phyloP scores from a whole-genome alignment of 2,797 vertebrate genomes.

The Coreius guichenoti region DNA sequence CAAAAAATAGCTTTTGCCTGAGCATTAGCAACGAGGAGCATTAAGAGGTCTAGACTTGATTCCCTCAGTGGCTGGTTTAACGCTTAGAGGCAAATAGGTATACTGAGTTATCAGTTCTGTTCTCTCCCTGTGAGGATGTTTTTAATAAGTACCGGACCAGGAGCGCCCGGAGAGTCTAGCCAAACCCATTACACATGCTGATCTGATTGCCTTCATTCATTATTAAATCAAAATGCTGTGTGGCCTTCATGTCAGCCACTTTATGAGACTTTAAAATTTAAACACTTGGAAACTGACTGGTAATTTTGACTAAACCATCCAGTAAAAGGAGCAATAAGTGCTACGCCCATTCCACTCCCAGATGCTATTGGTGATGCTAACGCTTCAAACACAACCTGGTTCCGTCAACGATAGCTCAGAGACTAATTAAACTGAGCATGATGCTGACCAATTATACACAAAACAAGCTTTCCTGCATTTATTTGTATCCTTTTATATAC shows the following conservation, averaged over 20 bases:
- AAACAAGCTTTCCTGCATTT: constrained; percentile 20
- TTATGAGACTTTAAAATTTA: constrained; percentile 82
- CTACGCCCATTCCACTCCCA: constrained; percentile 19
- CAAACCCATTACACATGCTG: constrained; percentile 76
- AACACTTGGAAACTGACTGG: constrained; percentile 75
- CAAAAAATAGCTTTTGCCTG: constrained; percentile 7
- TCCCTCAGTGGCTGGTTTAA: constrained; percentile 16
- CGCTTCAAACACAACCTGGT: constrained; percentile 15
- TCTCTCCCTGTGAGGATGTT: constrained; percentile 56
- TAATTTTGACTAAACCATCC: constrained; percentile 69
- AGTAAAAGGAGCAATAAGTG: constrained; percentile 19
- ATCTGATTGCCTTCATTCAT: constrained; percentile 78
- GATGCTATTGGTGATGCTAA: constrained; percentile 31
- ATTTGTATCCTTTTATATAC: too few species aligned
- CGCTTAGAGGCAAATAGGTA: constrained; percentile 7
- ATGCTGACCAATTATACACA: constrained; percentile 42
- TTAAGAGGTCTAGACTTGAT: constrained; percentile 2
- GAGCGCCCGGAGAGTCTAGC: constrained; percentile 60
- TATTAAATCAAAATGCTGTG: constrained; percentile 76
- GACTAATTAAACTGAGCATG: constrained; percentile 43
- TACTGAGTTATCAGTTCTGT: constrained; percentile 49
- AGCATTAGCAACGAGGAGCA: not conserved
- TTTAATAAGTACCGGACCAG: constrained; percentile 64
- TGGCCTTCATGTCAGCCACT: constrained; percentile 75
- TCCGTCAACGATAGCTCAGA: constrained; percentile 13